Base-by-base conservation (phyloP, 2,797 vertebrate species). In the Perodicticus potto region DNA sequence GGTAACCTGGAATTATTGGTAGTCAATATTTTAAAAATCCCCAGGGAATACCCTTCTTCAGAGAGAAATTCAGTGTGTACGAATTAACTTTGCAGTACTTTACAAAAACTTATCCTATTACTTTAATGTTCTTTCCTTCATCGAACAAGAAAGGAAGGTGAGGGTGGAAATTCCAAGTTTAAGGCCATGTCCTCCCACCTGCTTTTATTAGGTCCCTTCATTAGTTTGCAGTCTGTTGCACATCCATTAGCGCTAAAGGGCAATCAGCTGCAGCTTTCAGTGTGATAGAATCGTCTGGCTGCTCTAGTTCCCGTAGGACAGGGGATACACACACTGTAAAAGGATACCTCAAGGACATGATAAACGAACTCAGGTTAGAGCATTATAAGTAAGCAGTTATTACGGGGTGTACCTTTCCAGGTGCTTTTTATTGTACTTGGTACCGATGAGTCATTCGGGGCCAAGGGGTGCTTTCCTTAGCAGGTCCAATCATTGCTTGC, bases 281-380 rank as follows among this genome's bases (percentile, higher is more conserved):
- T 61, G 70, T 34, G 61, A 1, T 63, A 70, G 82, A 59, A 72
- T 73, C 19, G 0, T 59, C 83, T 43, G 86, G 45, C n/a, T 91
- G 94, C 83, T 93, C 29, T 32, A 65, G 77, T 90, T 95, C 70
- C 59, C 0, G 0, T 17, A 76, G 93, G 32, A 80, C 43, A 77
- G 92, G 80, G 92, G 61, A 82, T 72, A 20, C 43, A 70, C 81
- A 69, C 5, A 2, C 76, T 27, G 29, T 63, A 37, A 88, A 83
- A 84, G 69, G 73, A 76, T n/a, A 73, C 77, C 73, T 90, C 86
- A 91, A 94, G 95, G 86, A 77, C 90, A 59, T 88, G 53, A 69
- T 85, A 59, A 37, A 87, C 49, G 25, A 43, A 61, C 77, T 92
- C 29, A 72, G 23, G 20, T n/a, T 49, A 84, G 78, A 92, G 32